A percentile compares a stretch with the other conserved stretches of the same genome.
Conservation (phyloP, 2,888 invertebrate species). For the Euspilapteryx auroguttella region DNA sequence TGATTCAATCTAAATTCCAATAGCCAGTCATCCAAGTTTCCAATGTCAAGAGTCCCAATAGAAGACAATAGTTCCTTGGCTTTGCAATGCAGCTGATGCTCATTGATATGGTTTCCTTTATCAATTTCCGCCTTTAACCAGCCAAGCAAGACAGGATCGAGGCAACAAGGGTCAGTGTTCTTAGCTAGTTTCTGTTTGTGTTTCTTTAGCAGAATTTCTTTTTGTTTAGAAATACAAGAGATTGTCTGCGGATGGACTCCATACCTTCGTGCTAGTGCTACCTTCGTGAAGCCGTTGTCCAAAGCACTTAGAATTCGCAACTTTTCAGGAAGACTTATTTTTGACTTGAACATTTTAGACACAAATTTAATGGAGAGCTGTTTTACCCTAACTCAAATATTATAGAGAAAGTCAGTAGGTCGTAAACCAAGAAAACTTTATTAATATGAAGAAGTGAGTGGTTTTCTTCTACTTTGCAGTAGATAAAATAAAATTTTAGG, state of each 20-base stretch:
- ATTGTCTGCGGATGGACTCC: slow-evolving; percentile 16
- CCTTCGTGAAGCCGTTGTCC: slow-evolving; percentile 17
- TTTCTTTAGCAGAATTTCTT: slow-evolving; percentile 15
- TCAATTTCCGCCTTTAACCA: slow-evolving; percentile 15
- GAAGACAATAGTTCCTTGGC: slow-evolving; percentile 14
- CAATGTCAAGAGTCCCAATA: slow-evolving; percentile 13
- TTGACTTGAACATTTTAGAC: too few species aligned
- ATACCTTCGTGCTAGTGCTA: slow-evolving; percentile 17
- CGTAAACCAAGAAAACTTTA: too few species aligned
- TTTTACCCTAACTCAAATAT: too few species aligned
- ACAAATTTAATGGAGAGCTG: too few species aligned
- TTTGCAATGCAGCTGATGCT: slow-evolving; percentile 13
- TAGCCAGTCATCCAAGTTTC: slow-evolving; percentile 16
- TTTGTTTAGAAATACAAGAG: slow-evolving; percentile 16
- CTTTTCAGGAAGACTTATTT: too few species aligned
- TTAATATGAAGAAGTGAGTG: too few species aligned
- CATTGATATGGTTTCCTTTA: slow-evolving; percentile 13
- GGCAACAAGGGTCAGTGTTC: too few species aligned
- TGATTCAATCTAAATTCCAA: slow-evolving; percentile 15
- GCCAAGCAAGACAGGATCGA: slow-evolving; percentile 16
- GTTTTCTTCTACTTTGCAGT: too few species aligned
- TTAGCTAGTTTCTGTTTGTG: slow-evolving; percentile 14
- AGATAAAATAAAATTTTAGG: too few species aligned
- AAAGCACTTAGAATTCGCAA: slow-evolving; percentile 18
- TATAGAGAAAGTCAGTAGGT: too few species aligned